These are phyloP conservation scores for Coelopa pilipes DNA, from an alignment of 2,888 invertebrate species.

Conservation along the genomic window DNA sequence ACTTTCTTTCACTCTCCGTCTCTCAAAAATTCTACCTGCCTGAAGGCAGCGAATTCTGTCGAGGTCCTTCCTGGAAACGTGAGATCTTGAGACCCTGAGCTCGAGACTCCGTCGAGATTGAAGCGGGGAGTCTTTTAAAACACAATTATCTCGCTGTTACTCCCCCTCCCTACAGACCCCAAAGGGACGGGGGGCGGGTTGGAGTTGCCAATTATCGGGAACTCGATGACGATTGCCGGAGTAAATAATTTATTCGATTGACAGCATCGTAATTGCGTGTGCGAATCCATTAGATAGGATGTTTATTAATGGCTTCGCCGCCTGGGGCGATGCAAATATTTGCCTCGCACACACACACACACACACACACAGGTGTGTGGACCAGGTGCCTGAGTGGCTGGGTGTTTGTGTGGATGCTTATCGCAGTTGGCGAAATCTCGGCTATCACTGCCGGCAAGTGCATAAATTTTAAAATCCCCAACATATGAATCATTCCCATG, in stretches of 20 bases:
- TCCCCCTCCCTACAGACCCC: neutral
- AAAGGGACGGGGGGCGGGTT: neutral
- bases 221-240: neutral
- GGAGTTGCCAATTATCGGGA: neutral
- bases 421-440: neutral
- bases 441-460: too few species aligned
- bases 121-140: too few species aligned
- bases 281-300: neutral
- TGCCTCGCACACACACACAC: neutral
- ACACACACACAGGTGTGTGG: too few species aligned
- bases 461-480: too few species aligned
- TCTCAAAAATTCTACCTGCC: too few species aligned
- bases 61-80: too few species aligned
- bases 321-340: conserved; percentile 13
- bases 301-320: conserved; percentile 7
- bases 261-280: neutral
- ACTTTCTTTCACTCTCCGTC: too few species aligned
- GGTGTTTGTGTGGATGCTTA: neutral
- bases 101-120: too few species aligned
- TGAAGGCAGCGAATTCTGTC: too few species aligned
- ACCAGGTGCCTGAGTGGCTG: neutral
- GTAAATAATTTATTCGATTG: conserved; percentile 5
- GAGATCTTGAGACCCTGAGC: too few species aligned
- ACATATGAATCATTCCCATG: too few species aligned
- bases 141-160: neutral